Conservation (phyloP, 2,797 vertebrate species). For the Muscicapa comitata region DNA sequence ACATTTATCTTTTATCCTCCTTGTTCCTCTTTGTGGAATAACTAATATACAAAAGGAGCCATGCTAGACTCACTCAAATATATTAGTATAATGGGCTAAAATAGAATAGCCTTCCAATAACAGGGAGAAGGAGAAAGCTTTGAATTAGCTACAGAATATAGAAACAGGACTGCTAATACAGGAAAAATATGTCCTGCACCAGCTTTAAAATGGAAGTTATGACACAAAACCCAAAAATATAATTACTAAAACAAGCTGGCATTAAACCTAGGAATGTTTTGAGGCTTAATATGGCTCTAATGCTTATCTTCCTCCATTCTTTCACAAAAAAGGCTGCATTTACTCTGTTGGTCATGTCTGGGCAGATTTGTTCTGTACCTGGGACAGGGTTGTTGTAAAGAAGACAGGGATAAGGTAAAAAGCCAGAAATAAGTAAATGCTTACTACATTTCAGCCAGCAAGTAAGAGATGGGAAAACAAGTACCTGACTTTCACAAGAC, state of each 20-base stretch:
- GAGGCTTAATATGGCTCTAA: background rate
- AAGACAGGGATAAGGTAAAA: background rate
- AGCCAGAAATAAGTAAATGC: background rate
- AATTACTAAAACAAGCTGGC: background rate
- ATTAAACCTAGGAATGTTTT: background rate
- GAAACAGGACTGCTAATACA: background rate
- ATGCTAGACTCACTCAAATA: background rate
- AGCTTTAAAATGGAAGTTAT: background rate
- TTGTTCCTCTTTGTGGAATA: background rate
- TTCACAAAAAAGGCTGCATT: background rate
- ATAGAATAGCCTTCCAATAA: background rate
- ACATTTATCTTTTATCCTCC: background rate
- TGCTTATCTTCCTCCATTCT: background rate
- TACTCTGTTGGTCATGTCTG: background rate
- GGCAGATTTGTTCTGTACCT: background rate
- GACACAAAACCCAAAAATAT: background rate
- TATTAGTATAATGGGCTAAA: background rate
- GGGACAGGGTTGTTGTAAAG: background rate
- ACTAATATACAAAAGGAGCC: background rate
- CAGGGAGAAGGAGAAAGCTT: background rate
- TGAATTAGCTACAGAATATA: background rate
- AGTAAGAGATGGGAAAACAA: background rate
- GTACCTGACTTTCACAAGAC: background rate
- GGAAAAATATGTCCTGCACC: background rate
- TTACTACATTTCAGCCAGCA: background rate